A percentile compares a stretch with the other conserved stretches of the same genome.
phyloP scores from a whole-genome alignment of 1,140 invertebrate species.

The Zaprionus capensis region DNA sequence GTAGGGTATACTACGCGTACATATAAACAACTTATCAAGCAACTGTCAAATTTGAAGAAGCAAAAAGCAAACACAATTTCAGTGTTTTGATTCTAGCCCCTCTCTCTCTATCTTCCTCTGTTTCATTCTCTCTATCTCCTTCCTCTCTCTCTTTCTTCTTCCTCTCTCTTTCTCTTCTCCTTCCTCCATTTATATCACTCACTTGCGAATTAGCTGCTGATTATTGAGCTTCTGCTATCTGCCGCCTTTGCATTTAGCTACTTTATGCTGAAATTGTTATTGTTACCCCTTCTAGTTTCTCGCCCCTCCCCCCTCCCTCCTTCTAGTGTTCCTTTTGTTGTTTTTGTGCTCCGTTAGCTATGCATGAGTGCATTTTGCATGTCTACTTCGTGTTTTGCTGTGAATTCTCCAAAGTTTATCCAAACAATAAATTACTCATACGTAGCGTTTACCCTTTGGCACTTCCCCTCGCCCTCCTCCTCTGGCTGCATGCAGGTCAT shows the following conservation, averaged over 20 bases:
- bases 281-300: not conserved
- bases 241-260: not conserved
- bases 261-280: not conserved
- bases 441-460: not conserved
- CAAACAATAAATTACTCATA: conserved; percentile 20
- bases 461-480: not conserved
- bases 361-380: conserved; percentile 18
- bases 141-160: not conserved
- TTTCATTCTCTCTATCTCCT: no score
- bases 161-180: not conserved
- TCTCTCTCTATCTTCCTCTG: not conserved
- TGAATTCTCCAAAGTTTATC: conserved; percentile 11
- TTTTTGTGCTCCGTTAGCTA: not conserved
- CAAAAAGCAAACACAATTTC: not conserved
- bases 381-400: conserved; percentile 20
- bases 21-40: not conserved
- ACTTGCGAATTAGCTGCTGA: conserved; percentile 12
- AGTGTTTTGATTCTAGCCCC: not conserved
- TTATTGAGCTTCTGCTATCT: not conserved
- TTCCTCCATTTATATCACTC: not conserved
- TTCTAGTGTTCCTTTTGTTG: not conserved
- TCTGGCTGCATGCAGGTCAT: not conserved
- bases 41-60: not conserved
- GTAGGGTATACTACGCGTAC: not conserved
- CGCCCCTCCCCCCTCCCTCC: no score